Evolutionary conservation across 2,797 vertebrate species (phyloP), one percentile per base, ranked within the genome.

Genomic region (Erpetoichthys calabaricus): DNA sequence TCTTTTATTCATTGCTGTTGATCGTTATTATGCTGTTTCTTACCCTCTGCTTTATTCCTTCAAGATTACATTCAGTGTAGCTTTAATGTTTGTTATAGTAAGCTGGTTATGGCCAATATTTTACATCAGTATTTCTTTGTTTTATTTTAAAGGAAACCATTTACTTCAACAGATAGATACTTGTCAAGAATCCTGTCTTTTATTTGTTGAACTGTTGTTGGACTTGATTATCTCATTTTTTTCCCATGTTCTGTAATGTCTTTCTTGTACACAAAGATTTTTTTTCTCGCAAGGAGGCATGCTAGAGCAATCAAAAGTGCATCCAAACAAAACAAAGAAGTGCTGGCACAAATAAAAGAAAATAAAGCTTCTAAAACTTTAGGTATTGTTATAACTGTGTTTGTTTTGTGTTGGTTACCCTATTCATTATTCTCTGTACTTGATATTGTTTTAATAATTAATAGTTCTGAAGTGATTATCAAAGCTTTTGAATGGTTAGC

Each of bases 1-100:
- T 1, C 71, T 81, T 42, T 79, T 71, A 57, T 83, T 79, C 45
- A 78, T 83, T 63, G 81, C 80, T 46, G 63, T 75, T 2, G 77
- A 82, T 53, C 57, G 69, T 3, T 76, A 75, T 42, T 77, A 63
- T 9, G 77, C 80, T 3, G 64, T 72, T 43, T 70, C 68, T 50
- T 5, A 60, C 8, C 70, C 68, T 1, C 55, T 68, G n/a, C 62
- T 47, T 0, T 72, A 72, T 42, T 60, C 51, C 7, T 57, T 46
- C 4, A 55, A 56, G 5, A 58, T 70, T 0, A 41, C 60, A 43
- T 25, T 25, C 25, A 58, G 60, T 4, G 42, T 44, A 8, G 59
- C 58, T 1, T 59, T 68, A 7, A 45, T 68, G 42, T 47, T 68
- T 47, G 61, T 72, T 53, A 44, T 55, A 4, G 5, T 56, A 44